A percentile compares a stretch with the other conserved stretches of the same genome.
Evolutionary conservation across 2,888 invertebrate genomes (phyloP).

Genomic region (Encarsia formosa): DNA sequence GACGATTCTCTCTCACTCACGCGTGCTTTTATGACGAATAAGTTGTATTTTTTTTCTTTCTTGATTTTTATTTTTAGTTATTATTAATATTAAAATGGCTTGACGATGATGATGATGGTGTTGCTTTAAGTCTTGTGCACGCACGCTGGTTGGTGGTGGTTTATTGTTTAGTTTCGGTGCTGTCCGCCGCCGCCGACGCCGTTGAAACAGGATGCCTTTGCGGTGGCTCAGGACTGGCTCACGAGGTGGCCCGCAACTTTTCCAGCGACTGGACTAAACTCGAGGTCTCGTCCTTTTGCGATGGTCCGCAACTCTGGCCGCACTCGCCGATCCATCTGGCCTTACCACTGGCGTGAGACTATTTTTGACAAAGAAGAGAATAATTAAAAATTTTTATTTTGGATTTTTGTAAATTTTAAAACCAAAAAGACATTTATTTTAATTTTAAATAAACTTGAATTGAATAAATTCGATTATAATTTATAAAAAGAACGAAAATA

Average conservation of each 20-base stretch:
- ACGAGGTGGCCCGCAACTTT: slow-evolving; percentile 49
- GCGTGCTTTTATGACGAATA: too few species aligned
- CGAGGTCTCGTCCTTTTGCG: slow-evolving; percentile 49
- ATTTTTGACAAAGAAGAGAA: slow-evolving; percentile 47
- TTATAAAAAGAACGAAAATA: too few species aligned
- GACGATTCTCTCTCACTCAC: too few species aligned
- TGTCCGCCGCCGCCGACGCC: neutral
- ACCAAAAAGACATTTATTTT: too few species aligned
- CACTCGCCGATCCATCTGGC: slow-evolving; percentile 72
- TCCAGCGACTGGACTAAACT: slow-evolving; percentile 47
- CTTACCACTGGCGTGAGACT: slow-evolving; percentile 69
- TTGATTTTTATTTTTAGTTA: too few species aligned
- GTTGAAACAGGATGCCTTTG: neutral
- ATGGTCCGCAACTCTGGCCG: slow-evolving; percentile 49
- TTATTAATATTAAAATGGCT: slow-evolving; percentile 35
- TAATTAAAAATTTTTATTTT: too few species aligned
- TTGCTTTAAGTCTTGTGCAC: slow-evolving; percentile 46
- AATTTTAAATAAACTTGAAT: too few species aligned
- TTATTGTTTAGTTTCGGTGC: neutral
- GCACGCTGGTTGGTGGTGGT: neutral
- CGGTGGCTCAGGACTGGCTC: slow-evolving; percentile 35
- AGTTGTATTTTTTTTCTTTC: too few species aligned
- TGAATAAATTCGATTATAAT: too few species aligned
- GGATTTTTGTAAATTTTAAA: too few species aligned
- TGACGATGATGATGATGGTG: slow-evolving; percentile 45